phyloP scores from a whole-genome alignment of 2,888 invertebrate species.

The Epiblema foenella region DNA sequence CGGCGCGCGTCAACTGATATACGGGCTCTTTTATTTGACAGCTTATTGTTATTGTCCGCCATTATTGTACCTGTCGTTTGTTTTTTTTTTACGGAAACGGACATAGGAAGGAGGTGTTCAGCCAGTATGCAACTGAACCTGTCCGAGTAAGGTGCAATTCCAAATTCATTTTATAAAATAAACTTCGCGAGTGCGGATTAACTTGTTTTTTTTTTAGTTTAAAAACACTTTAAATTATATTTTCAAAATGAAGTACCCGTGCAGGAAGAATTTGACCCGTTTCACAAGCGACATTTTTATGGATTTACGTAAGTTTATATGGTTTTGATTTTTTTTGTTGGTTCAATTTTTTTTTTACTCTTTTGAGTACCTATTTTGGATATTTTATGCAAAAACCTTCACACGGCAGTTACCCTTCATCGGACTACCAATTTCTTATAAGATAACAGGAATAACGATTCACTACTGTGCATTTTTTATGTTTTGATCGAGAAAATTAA shows the following conservation, averaged over 20 bases:
- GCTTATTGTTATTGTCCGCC: slow-evolving; percentile 48
- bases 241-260: slow-evolving; percentile 73
- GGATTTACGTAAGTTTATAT: slow-evolving; percentile 68
- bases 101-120: slow-evolving; percentile 70
- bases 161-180: slow-evolving; percentile 55
- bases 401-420: no score
- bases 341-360: background rate
- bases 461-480: no score
- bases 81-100: slow-evolving; percentile 78
- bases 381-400: no score
- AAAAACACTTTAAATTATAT: slow-evolving; percentile 46
- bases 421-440: no score
- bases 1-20: slow-evolving; percentile 59
- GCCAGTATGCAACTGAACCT: slow-evolving; percentile 76
- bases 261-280: slow-evolving; percentile 64
- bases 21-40: slow-evolving; percentile 58
- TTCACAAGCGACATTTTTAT: slow-evolving; percentile 61
- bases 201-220: slow-evolving; percentile 28
- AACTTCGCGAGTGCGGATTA: slow-evolving; percentile 37
- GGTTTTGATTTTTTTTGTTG: background rate
- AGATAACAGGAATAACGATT: no score
- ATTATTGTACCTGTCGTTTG: slow-evolving; percentile 71
- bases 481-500: no score
- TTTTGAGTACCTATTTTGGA: no score
- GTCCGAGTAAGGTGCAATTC: slow-evolving; percentile 76